These are phyloP conservation scores for Craniophora ligustri DNA, from an alignment of 2,888 invertebrate genomes.

Conservation along the genomic window DNA sequence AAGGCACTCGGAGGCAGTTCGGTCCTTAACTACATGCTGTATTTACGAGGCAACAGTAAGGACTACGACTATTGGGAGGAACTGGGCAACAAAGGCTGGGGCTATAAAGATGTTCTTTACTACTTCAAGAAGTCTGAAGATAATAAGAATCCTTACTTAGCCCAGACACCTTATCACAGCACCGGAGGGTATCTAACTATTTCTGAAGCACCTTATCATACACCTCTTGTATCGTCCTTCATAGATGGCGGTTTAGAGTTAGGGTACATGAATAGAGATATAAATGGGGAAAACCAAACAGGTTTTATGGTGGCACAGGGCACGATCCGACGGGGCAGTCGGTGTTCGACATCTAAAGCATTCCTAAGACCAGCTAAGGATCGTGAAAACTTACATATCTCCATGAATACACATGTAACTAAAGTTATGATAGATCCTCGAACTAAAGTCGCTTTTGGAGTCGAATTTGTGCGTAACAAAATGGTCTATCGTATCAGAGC, in stretches of 20 bases:
- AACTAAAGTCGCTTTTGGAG: conserved; percentile 93
- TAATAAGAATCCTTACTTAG: conserved; percentile 95
- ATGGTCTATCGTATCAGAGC: conserved; percentile 92
- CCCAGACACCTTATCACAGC: conserved; percentile 93
- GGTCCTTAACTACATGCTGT: conserved; percentile 97
- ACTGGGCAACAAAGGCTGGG: conserved; percentile 96
- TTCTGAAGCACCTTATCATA: conserved; percentile 95
- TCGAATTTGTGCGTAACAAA: conserved; percentile 93
- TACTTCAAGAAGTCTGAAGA: conserved; percentile 98
- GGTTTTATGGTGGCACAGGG: conserved; percentile 97
- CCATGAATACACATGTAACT: conserved; percentile 94
- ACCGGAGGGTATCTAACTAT: conserved; percentile 95
- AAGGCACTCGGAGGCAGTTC: conserved; percentile 97
- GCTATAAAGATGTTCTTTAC: conserved; percentile 92
- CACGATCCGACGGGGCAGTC: conserved; percentile 92
- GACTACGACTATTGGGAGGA: conserved; percentile 97
- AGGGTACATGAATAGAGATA: conserved; percentile 95
- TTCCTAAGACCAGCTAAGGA: conserved; percentile 94
- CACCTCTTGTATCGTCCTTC: conserved; percentile 94
- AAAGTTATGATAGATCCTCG: conserved; percentile 92
- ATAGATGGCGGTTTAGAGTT: conserved; percentile 94
- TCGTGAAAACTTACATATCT: conserved; percentile 94
- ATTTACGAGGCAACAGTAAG: conserved; percentile 95
- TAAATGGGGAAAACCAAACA: conserved; percentile 95
- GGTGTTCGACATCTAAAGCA: conserved; percentile 96